These are phyloP conservation scores for Drosophila nigromelanica DNA, from an alignment of 1,140 invertebrate genomes.

Conservation along the genomic window DNA sequence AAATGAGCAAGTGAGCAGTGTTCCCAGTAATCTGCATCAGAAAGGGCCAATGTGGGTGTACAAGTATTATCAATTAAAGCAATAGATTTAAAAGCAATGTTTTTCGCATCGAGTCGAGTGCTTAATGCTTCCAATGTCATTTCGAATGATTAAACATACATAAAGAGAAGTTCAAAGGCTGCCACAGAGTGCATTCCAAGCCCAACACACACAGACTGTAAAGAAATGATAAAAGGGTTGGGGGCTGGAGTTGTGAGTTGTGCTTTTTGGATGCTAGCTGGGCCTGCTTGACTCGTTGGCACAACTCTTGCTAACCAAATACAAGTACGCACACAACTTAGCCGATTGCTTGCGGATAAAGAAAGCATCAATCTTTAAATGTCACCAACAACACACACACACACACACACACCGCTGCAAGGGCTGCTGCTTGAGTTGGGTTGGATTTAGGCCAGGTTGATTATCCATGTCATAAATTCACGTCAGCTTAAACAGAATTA, in stretches of 20 bases:
- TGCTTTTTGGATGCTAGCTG: not conserved
- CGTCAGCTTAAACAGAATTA: slow-evolving; percentile 63
- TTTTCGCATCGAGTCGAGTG: slow-evolving; percentile 15
- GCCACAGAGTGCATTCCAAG: slow-evolving; percentile 42
- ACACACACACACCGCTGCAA: slow-evolving; percentile 8
- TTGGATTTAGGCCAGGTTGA: slow-evolving; percentile 4
- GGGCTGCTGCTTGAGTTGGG: not conserved
- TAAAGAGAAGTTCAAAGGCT: slow-evolving; percentile 56
- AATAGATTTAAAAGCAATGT: slow-evolving; percentile 34
- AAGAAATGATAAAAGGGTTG: not conserved
- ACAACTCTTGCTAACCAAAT: slow-evolving; percentile 56
- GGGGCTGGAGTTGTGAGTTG: not conserved
- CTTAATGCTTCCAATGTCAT: slow-evolving; percentile 56
- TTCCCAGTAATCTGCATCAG: slow-evolving; percentile 6
- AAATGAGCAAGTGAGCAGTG: slow-evolving; percentile 25
- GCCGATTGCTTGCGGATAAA: slow-evolving; percentile 72
- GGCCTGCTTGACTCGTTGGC: slow-evolving; percentile 35
- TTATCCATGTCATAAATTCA: slow-evolving; percentile 66
- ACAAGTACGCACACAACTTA: slow-evolving; percentile 63
- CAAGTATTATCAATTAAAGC: slow-evolving; percentile 61
- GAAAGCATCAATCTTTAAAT: slow-evolving; percentile 76
- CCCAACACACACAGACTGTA: not conserved
- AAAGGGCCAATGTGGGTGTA: not conserved
- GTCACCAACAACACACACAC: slow-evolving; percentile 48
- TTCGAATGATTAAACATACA: slow-evolving; percentile 67